Evolutionary conservation across 2,113 vertebrate species (phyloP).

Genomic region (Nannobrachium achirus): DNA sequence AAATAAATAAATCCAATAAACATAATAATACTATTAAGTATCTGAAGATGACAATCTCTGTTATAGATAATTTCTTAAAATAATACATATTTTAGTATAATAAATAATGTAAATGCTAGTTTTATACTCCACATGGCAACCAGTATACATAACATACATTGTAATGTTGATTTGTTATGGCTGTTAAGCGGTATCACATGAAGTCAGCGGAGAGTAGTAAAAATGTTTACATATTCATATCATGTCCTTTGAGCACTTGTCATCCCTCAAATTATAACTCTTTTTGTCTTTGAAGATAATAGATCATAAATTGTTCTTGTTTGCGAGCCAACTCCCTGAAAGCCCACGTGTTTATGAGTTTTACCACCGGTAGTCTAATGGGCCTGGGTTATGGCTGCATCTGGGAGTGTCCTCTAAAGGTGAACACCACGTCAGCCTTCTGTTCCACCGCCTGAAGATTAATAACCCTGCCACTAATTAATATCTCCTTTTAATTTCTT

Average conservation of each 20-base stretch:
- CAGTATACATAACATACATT: constrained; percentile 33
- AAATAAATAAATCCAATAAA: constrained; percentile 35
- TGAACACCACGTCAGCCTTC: constrained; percentile 64
- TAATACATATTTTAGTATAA: constrained; percentile 51
- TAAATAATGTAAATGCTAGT: constrained; percentile 55
- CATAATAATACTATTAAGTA: no score
- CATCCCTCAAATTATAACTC: constrained; percentile 78
- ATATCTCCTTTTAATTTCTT: constrained; percentile 70
- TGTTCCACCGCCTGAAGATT: constrained; percentile 62
- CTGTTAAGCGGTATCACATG: constrained; percentile 53
- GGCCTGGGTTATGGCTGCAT: constrained; percentile 46
- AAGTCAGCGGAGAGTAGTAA: constrained; percentile 45
- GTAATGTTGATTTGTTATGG: constrained; percentile 57
- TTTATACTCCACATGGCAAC: constrained; percentile 32
- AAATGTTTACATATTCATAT: constrained; percentile 77
- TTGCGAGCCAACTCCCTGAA: constrained; percentile 74
- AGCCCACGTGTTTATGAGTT: constrained; percentile 75
- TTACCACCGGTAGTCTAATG: constrained; percentile 69
- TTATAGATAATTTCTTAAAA: constrained; percentile 33
- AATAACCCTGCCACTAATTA: constrained; percentile 73
- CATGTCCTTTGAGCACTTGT: constrained; percentile 72
- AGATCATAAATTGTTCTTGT: constrained; percentile 81
- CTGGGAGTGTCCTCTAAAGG: constrained; percentile 71
- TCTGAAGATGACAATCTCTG: no score
- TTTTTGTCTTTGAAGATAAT: constrained; percentile 81